Base-by-base conservation (phyloP, 2,113 vertebrate genomes). In the Empidonax alnorum region DNA sequence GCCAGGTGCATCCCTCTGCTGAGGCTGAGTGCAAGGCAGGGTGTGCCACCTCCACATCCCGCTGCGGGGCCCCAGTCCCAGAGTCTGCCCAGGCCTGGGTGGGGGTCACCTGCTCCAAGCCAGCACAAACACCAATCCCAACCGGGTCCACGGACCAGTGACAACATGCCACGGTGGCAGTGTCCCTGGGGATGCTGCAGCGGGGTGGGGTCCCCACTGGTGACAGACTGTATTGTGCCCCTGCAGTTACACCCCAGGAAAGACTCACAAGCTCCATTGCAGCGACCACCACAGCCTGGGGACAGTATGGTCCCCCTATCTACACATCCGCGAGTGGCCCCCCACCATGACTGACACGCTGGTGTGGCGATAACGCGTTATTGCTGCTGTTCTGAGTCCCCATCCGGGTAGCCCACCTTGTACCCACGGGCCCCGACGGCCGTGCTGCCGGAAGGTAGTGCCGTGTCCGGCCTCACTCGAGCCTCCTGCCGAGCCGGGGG, bases 31-130 rank as follows among this genome's bases (percentile, higher is more conserved):
- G 18, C 7, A 1, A 46, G 28, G 59, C 74, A 61, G 59, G 56
- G 75, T 62, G 75, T 62, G 71, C 33, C 47, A 27, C 6, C 49
- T 0, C 65, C 68, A 3, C n/a, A 5, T 7, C 46, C 23, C 1
- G 73, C 68, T 33, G 46, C 30, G 9, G 42, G 31, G 44, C 6
- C 28, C 28, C 31, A 0, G 33, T 28, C 15, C 27, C 56, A 27
- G 8, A 3, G 25, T 2, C 22, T 19, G 19, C 37, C 61, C 4
- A 3, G 25, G 21, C 11, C 50, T 0, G 18, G 3, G 0, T 17
- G 53, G 10, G 39, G 49, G 23, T 22, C 33, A 1, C 61, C 44
- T 17, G 33, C 75, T 46, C 58, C 19, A 3, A 7, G 21, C 4
- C 7, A 31, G 16, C 74, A 22, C 10, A n/a, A 41, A 18, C 53